A percentile compares a stretch with the other conserved stretches of the same genome.
phyloP scores from a whole-genome alignment of 2,797 vertebrate genomes.

The Notamacropus eugenii region DNA sequence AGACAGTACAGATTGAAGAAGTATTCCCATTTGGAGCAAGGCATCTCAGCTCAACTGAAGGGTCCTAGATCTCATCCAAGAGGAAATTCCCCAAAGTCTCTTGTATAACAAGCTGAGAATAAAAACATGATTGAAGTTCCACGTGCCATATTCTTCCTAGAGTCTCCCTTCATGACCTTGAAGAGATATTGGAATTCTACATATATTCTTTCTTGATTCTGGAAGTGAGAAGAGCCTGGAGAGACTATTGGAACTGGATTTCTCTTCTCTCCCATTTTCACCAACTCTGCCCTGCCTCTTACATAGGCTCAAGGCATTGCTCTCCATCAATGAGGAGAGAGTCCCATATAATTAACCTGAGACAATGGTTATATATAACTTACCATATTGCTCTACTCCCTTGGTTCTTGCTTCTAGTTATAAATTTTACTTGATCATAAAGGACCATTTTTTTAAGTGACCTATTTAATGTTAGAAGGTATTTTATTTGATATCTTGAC shows the following conservation, averaged over 20 bases:
- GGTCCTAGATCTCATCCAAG: background rate
- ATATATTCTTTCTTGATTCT: background rate
- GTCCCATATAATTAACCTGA: background rate
- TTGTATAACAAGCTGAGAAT: background rate
- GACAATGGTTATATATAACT: background rate
- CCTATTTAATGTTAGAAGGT: background rate
- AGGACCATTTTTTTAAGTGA: background rate
- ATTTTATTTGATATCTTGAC: background rate
- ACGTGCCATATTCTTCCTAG: background rate
- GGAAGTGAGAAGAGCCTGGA: background rate
- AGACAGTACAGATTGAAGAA: background rate
- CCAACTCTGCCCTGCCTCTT: background rate
- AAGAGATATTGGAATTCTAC: background rate
- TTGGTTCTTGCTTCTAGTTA: background rate
- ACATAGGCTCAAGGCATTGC: background rate
- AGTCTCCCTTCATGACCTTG: background rate
- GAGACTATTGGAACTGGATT: background rate
- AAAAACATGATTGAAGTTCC: background rate
- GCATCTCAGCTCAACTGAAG: background rate
- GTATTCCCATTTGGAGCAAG: background rate
- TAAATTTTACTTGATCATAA: background rate
- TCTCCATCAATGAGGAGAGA: background rate
- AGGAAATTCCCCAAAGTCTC: background rate
- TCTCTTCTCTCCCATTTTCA: background rate
- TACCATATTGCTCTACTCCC: background rate